These are phyloP conservation scores for Pangasius djambal DNA, from an alignment of 2,797 vertebrate species.

Conservation along the genomic window DNA sequence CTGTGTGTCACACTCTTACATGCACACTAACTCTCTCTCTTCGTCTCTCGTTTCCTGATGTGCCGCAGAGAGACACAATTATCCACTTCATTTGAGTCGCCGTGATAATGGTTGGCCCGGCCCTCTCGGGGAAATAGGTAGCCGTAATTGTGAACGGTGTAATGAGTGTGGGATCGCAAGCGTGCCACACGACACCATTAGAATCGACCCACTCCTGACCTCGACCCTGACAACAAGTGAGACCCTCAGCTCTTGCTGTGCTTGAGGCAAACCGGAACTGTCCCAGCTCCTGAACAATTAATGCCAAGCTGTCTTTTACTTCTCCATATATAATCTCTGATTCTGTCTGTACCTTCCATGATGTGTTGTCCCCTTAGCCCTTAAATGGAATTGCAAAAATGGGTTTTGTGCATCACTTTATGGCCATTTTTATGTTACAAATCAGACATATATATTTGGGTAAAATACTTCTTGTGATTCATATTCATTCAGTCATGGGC, in stretches of 20 bases:
- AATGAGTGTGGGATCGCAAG: conserved; percentile 78
- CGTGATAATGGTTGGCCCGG: conserved; percentile 78
- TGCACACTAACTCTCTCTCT: conserved; percentile 60
- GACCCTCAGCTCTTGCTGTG: conserved; percentile 49
- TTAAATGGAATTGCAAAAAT: conserved; percentile 25
- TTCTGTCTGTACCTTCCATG: conserved; percentile 17
- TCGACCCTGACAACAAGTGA: conserved; percentile 73
- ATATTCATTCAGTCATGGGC: background rate
- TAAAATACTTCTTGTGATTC: background rate
- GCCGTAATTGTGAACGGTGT: conserved; percentile 83
- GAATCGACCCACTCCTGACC: conserved; percentile 74
- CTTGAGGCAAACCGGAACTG: conserved; percentile 65
- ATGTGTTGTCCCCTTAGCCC: conserved; percentile 37
- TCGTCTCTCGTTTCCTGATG: conserved; percentile 75
- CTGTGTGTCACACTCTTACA: conserved; percentile 53
- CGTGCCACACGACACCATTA: conserved; percentile 73
- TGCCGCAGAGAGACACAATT: conserved; percentile 80
- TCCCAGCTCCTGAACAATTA: conserved; percentile 75
- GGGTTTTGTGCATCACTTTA: background rate
- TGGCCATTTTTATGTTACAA: background rate
- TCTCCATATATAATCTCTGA: conserved; percentile 26
- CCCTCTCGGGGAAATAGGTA: conserved; percentile 78
- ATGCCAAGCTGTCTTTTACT: conserved; percentile 61
- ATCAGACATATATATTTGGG: background rate
- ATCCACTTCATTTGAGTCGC: conserved; percentile 85